phyloP scores from a whole-genome alignment of 2,113 vertebrate genomes.

The Tragelaphus strepsiceros region DNA sequence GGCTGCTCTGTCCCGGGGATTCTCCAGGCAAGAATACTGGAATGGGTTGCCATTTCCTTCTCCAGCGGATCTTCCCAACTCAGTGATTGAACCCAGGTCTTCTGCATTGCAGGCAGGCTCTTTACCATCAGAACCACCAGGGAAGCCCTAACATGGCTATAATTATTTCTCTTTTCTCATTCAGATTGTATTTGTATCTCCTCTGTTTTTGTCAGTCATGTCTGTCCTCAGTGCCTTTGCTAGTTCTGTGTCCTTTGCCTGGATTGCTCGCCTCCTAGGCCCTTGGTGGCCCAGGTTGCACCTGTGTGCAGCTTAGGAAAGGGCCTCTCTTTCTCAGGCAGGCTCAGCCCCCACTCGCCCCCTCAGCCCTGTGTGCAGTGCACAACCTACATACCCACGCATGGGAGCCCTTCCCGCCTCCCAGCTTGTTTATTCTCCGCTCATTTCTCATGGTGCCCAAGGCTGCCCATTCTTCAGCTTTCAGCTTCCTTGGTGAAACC shows the following conservation, averaged over 20 bases:
- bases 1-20: not conserved
- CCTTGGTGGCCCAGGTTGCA: not conserved
- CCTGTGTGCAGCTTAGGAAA: not conserved
- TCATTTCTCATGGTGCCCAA: not conserved
- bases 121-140: not conserved
- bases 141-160: not conserved
- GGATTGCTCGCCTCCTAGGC: not conserved
- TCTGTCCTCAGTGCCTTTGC: not conserved
- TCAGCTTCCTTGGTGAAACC: not conserved
- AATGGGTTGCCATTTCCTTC: not conserved
- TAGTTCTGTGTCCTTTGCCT: not conserved
- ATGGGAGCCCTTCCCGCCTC: not conserved
- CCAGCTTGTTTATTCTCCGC: not conserved
- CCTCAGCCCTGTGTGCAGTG: not conserved
- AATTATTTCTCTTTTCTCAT: not conserved
- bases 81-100: not conserved
- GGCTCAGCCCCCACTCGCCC: not conserved
- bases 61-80: not conserved
- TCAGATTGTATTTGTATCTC: not conserved
- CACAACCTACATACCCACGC: rapidly evolving
- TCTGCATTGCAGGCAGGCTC: not conserved
- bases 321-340: not conserved
- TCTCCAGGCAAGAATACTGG: not conserved
- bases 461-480: not conserved
- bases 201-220: not conserved